A percentile compares a stretch with the other conserved stretches of the same genome.
phyloP scores from a whole-genome alignment of 2,113 vertebrate genomes.

The Isurus oxyrinchus region DNA sequence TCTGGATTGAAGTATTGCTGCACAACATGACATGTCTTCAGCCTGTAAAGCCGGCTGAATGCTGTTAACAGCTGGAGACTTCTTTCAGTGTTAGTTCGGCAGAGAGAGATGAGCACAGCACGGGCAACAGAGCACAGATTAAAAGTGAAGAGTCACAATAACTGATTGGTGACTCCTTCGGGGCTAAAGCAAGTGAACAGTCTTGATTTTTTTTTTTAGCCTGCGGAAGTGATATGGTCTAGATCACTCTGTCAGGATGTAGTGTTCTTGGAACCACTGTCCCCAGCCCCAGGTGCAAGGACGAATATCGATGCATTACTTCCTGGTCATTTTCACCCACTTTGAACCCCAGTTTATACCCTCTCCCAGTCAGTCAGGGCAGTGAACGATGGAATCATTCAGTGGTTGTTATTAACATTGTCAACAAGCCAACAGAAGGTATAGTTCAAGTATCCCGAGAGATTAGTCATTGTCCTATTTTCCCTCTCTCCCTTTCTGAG shows the following conservation, averaged over 20 bases:
- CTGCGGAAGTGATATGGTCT: background rate
- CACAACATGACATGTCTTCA: background rate
- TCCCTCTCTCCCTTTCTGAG: too few relatives aligned
- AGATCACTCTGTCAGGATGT: background rate
- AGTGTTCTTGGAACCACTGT: too few relatives aligned
- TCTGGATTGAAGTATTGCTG: background rate
- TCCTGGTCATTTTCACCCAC: background rate
- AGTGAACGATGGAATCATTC: background rate
- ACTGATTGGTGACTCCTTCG: background rate
- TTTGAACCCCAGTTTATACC: background rate
- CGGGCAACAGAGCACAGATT: background rate
- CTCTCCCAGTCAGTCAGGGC: background rate
- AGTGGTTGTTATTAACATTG: too few relatives aligned
- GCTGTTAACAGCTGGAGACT: background rate
- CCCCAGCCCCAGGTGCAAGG: too few relatives aligned
- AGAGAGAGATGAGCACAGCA: background rate
- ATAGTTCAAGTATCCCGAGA: background rate
- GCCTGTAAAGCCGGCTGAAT: background rate
- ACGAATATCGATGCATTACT: background rate
- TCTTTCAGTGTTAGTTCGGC: background rate
- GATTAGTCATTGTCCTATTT: background rate
- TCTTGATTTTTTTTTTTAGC: too few relatives aligned
- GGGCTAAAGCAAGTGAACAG: background rate
- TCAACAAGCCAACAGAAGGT: too few relatives aligned
- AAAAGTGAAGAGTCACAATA: background rate